Percentiles rank a stretch among this genome's conserved stretches.
Conservation (phyloP, 2,113 vertebrate species). For the Eptesicus fuscus region DNA sequence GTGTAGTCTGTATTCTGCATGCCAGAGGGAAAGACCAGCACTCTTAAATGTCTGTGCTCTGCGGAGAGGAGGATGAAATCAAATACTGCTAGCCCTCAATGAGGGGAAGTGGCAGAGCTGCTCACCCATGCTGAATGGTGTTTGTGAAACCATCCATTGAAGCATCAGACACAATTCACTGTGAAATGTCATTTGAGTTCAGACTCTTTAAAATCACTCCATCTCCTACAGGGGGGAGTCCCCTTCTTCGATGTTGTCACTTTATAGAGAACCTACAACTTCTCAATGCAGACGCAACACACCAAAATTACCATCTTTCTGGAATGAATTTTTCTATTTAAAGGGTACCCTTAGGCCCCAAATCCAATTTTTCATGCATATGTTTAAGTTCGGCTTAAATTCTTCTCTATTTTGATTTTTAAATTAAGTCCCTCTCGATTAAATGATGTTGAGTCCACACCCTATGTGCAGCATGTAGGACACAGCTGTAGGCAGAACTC, state of each 20-base stretch:
- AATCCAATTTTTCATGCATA: background rate
- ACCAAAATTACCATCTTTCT: background rate
- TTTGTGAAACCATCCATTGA: background rate
- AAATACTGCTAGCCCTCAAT: background rate
- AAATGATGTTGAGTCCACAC: background rate
- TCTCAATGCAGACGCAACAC: constrained; percentile 7
- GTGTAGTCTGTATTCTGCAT: background rate
- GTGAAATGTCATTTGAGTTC: background rate
- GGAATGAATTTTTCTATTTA: constrained; percentile 19
- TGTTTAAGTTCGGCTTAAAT: background rate
- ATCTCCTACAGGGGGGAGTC: background rate
- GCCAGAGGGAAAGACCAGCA: background rate
- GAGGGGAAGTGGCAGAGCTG: background rate
- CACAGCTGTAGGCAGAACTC: background rate
- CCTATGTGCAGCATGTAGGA: background rate
- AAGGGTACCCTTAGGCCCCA: background rate
- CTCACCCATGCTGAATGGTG: background rate
- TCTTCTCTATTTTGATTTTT: constrained; percentile 25
- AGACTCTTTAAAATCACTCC: background rate
- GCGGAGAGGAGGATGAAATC: constrained; percentile 6
- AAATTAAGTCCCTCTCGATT: background rate
- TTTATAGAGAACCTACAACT: background rate
- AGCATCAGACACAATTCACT: background rate
- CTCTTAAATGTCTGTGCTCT: background rate
- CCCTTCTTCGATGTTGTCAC: background rate